Base-by-base conservation (phyloP, 2,888 invertebrate species). In the Megastigmus dorsalis region DNA sequence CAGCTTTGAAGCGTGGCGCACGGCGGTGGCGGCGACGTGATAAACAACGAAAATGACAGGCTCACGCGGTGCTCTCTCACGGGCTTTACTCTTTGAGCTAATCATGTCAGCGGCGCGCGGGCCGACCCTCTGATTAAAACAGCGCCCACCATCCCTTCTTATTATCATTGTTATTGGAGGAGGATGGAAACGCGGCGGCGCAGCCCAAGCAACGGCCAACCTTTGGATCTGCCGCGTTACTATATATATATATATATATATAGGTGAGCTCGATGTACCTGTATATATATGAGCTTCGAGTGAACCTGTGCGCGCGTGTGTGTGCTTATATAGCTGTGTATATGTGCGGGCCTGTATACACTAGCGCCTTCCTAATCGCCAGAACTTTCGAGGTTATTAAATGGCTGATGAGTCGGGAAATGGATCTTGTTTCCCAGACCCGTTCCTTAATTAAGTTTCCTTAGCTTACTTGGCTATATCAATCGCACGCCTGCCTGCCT, bases 61-160 rank as follows among this genome's bases (percentile, higher is more conserved):
- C 66, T 74, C 79, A 60, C 70, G 74, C 72, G 52, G 41, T 50
- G 72, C 72, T 62, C 69, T 10, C 10, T 33, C 48, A n/a, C n/a
- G n/a, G 71, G 63, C 73, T 75, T 69, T 38, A 63, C 66, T 80
- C 79, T 79, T 82, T 79, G 76, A 85, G 83, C 84, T 85, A 85
- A 85, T 85, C 84, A 84, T 83, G 82, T 83, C 84, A 82, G 83
- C n/a, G n/a, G n/a, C n/a, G n/a, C n/a, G 78, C 82, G 80, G 81
- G 79, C 81, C n/a, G 81, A 82, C 82, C 81, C 82, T 81, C 83
- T 84, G 84, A 85, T 85, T 85, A 85, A 85, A 85, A 85, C 83
- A 79, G 79, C n/a, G n/a, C 77, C 81, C 79, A 79, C 78, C 80
- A 77, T 80, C 81, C 80, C 80, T 80, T 82, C 80, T 84, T 82